phyloP scores from a whole-genome alignment of 1,140 invertebrate genomes.

The Papilio glaucus region DNA sequence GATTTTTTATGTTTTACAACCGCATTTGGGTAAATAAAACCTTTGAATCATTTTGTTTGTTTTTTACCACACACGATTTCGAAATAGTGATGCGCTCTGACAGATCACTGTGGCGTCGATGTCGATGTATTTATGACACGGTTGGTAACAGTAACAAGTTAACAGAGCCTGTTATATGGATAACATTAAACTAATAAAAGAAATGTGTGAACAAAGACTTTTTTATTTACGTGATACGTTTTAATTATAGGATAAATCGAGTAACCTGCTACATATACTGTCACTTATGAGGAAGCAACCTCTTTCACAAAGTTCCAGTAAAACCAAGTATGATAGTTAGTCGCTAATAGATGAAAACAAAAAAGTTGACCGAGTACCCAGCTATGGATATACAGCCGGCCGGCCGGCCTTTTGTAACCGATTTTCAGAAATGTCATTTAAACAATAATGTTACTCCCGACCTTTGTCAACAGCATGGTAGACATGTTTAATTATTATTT shows the following conservation, averaged over 20 bases:
- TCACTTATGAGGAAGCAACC: background rate
- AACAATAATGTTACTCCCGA: too few species aligned
- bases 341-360: background rate
- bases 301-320: too few species aligned
- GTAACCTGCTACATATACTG: background rate
- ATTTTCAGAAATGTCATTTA: too few species aligned
- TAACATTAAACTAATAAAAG: background rate
- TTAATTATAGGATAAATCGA: slow-evolving; percentile 5
- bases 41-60: slow-evolving; percentile 65
- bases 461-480: too few species aligned
- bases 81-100: slow-evolving; percentile 64
- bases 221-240: slow-evolving; percentile 6
- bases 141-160: slow-evolving; percentile 33
- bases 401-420: too few species aligned
- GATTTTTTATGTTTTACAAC: slow-evolving; percentile 80
- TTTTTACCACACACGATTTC: slow-evolving; percentile 81
- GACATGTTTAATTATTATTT: too few species aligned
- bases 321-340: background rate
- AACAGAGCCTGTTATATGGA: slow-evolving; percentile 2
- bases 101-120: slow-evolving; percentile 43
- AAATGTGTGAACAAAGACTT: slow-evolving; percentile 11
- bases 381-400: too few species aligned
- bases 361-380: background rate
- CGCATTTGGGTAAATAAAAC: slow-evolving; percentile 80
- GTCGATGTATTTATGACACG: slow-evolving; percentile 60